These are phyloP conservation scores for Drosophila suboccidentalis DNA, from an alignment of 2,888 invertebrate genomes.

Conservation along the genomic window DNA sequence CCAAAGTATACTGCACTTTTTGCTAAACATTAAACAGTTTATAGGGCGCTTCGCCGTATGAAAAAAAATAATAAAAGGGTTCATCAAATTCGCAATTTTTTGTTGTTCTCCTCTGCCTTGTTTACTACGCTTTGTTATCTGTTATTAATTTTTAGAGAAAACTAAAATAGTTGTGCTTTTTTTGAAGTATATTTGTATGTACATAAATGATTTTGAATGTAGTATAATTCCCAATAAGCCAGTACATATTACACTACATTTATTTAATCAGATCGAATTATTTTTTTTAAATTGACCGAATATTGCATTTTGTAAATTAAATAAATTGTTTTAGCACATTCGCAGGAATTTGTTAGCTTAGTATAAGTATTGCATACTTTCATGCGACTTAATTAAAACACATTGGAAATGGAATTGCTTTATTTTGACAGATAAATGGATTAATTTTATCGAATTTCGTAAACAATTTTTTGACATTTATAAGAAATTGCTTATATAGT, in stretches of 20 bases:
- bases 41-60: not conserved
- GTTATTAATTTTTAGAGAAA: not conserved
- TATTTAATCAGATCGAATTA: not conserved
- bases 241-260: not conserved
- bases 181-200: not conserved
- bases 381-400: conserved; percentile 12
- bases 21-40: not conserved
- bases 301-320: not conserved
- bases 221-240: not conserved
- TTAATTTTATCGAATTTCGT: too few species aligned
- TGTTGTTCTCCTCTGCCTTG: not conserved
- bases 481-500: too few species aligned
- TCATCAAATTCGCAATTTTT: not conserved
- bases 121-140: not conserved
- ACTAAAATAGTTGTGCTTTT: not conserved
- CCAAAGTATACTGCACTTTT: conserved; percentile 27
- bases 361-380: conserved; percentile 37
- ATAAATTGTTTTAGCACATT: not conserved
- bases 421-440: not conserved
- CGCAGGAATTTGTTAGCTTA: not conserved
- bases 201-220: not conserved
- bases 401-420: not conserved
- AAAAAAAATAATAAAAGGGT: not conserved
- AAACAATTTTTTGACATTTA: too few species aligned
- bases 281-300: not conserved